Evolutionary conservation across 2,797 vertebrate species (phyloP).

Genomic region (Chrosomus eos): DNA sequence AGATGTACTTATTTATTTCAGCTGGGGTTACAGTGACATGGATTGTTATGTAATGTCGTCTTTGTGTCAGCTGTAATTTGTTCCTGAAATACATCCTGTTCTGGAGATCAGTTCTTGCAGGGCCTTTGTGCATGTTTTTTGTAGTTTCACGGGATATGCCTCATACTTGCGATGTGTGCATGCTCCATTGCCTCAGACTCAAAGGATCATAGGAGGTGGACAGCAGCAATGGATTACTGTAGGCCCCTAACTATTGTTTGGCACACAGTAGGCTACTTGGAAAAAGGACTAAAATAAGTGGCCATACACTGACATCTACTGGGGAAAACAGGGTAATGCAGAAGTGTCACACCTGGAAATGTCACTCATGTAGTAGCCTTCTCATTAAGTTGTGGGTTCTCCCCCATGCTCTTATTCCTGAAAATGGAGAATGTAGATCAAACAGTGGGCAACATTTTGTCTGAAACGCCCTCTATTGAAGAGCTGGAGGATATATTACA

Average conservation of each 20-base stretch:
- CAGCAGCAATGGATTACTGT: background rate
- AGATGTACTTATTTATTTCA: constrained; percentile 37
- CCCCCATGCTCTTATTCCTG: constrained; percentile 8
- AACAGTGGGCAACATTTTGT: constrained; percentile 20
- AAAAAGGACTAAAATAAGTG: background rate
- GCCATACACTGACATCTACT: constrained; percentile 46
- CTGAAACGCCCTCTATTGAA: constrained; percentile 72
- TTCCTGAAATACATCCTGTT: background rate
- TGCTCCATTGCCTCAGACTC: background rate
- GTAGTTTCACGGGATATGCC: background rate
- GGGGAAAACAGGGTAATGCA: constrained; percentile 85
- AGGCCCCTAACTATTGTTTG: too few species aligned
- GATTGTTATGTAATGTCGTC: background rate
- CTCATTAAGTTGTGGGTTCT: background rate
- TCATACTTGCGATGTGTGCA: background rate
- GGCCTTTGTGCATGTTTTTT: background rate
- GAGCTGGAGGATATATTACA: constrained; percentile 85
- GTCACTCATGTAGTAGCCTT: constrained; percentile 46
- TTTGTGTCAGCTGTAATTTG: background rate
- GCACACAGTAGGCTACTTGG: too few species aligned
- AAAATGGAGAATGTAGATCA: constrained; percentile 41
- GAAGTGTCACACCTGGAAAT: constrained; percentile 94
- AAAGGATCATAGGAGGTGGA: background rate
- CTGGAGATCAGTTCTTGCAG: too few species aligned
- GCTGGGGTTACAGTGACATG: background rate